phyloP scores from a whole-genome alignment of 2,797 vertebrate genomes.

The Stomatorhinus walkeri region DNA sequence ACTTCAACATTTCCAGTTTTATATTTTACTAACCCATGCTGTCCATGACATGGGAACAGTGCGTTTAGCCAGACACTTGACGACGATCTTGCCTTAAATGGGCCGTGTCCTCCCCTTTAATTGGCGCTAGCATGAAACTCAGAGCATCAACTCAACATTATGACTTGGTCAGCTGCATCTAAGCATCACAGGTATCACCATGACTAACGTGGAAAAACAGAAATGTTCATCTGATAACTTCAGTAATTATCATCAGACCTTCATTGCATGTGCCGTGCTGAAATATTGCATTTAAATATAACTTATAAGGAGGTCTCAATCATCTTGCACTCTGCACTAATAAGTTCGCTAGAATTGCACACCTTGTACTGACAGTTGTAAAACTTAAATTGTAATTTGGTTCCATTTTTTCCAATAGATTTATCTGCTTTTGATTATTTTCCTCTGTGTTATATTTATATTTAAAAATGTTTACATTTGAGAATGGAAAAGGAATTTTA shows the following conservation, averaged over 20 bases:
- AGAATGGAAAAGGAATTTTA: no score
- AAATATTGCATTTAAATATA: background rate
- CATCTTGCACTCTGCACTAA: background rate
- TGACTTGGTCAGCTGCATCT: background rate
- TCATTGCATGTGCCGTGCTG: background rate
- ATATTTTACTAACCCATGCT: background rate
- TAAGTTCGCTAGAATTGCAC: background rate
- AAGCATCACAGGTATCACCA: background rate
- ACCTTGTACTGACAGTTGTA: no score
- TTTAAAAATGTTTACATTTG: no score
- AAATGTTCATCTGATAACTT: background rate
- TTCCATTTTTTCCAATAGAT: no score
- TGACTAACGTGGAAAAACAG: background rate
- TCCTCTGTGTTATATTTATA: no score
- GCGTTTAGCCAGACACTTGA: background rate
- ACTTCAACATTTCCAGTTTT: background rate
- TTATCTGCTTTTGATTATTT: no score
- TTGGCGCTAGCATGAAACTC: background rate
- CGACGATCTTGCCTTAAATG: background rate
- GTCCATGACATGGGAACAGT: background rate
- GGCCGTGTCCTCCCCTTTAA: background rate
- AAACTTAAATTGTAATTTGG: no score
- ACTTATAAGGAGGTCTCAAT: background rate
- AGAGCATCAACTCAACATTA: background rate
- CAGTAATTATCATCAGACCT: constrained; percentile 12